Evolutionary conservation across 2,888 invertebrate species (phyloP).

Genomic region (Ormyrus thymus): DNA sequence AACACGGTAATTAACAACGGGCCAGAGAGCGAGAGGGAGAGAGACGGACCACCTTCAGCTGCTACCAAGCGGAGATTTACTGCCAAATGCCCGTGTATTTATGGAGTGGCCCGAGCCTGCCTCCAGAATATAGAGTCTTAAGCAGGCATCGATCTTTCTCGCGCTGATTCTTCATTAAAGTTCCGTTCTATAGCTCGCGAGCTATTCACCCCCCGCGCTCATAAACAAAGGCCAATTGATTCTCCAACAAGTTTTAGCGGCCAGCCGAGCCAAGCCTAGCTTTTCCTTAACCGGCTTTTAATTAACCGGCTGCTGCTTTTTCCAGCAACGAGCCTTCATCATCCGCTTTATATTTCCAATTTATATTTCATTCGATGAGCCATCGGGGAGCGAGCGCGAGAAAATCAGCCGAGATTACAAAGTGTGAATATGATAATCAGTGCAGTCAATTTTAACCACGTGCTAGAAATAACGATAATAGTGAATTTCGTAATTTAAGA

Average conservation of each 20-base stretch:
- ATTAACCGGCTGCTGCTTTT: background rate
- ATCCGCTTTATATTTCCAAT: no score
- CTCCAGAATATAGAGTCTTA: slow-evolving; percentile 52
- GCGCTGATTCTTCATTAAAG: slow-evolving; percentile 23
- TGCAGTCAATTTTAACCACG: slow-evolving; percentile 41
- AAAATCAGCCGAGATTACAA: slow-evolving; percentile 17
- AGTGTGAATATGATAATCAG: slow-evolving; percentile 50
- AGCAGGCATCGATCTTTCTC: slow-evolving; percentile 69
- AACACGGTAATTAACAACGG: slow-evolving; percentile 75
- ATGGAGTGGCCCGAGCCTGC: slow-evolving; percentile 70
- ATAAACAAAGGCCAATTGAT: slow-evolving; percentile 75
- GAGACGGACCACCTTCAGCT: slow-evolving; percentile 69
- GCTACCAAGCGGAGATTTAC: slow-evolving; percentile 72
- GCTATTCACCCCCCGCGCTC: slow-evolving; percentile 52
- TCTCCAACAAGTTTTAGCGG: slow-evolving; percentile 72
- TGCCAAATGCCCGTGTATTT: slow-evolving; percentile 72
- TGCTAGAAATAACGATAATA: slow-evolving; percentile 51
- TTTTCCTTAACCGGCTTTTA: no score
- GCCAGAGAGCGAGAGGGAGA: slow-evolving; percentile 61
- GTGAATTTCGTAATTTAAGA: slow-evolving; percentile 51
- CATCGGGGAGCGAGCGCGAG: background rate
- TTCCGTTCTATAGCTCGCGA: background rate
- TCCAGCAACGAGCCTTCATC: no score
- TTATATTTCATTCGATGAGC: no score
- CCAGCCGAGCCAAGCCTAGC: background rate